A percentile compares a stretch with the other conserved stretches of the same genome.
Evolutionary conservation across 1,140 invertebrate genomes (phyloP).

Genomic region (Euwallacea fornicatus): DNA sequence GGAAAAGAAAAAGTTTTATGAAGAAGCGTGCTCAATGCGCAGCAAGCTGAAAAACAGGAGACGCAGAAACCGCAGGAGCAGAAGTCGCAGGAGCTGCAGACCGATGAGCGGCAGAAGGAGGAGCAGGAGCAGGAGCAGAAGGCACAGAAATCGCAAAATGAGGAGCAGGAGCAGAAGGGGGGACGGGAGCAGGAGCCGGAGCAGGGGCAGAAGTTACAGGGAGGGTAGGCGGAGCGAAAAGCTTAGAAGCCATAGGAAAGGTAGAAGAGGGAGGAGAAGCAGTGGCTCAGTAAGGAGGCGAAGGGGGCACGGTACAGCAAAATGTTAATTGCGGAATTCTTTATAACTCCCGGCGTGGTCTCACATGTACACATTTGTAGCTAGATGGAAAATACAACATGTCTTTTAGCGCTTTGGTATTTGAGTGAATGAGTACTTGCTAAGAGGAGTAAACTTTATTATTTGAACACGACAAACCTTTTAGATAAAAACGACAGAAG

Average conservation of each 20-base stretch:
- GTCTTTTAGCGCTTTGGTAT: too few species aligned
- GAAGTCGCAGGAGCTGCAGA: not conserved
- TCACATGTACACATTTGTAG: too few species aligned
- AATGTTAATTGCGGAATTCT: too few species aligned
- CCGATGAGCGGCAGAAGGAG: not conserved
- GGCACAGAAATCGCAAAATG: slow-evolving; percentile 3
- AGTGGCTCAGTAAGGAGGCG: too few species aligned
- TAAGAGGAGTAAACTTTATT: too few species aligned
- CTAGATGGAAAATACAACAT: too few species aligned
- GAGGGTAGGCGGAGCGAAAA: slow-evolving; percentile 12
- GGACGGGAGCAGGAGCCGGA: not conserved
- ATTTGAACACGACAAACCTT: too few species aligned
- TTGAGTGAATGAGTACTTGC: too few species aligned
- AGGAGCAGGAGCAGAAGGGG: slow-evolving; percentile 11
- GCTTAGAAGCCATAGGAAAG: not conserved
- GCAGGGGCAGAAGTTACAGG: slow-evolving; percentile 23
- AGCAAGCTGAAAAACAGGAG: not conserved
- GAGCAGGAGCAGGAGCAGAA: slow-evolving; percentile 17
- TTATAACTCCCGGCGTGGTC: too few species aligned
- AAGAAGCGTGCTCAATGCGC: too few species aligned
- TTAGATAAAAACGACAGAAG: too few species aligned
- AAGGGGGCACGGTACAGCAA: not conserved
- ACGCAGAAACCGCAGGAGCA: not conserved
- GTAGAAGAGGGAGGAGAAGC: not conserved
- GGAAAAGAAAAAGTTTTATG: too few species aligned